These are phyloP conservation scores for Trachops cirrhosus DNA, from an alignment of 2,797 vertebrate species.

Conservation along the genomic window DNA sequence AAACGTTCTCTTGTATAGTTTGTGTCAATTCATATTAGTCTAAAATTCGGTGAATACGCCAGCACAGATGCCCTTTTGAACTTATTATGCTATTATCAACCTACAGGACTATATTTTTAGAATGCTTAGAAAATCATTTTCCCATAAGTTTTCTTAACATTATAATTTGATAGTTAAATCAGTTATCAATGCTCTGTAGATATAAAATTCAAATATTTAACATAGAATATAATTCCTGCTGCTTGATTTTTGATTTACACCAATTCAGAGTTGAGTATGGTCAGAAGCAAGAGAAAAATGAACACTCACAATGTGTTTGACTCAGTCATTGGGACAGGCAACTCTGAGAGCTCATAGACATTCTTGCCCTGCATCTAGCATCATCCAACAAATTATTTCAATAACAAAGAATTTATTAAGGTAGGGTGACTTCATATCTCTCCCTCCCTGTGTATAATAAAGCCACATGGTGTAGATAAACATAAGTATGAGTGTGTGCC, in stretches of 20 bases:
- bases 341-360: not conserved
- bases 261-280: not conserved
- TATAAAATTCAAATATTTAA: conserved; percentile 33
- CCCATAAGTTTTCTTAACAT: conserved; percentile 38
- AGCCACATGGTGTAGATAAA: not conserved
- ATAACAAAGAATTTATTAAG: not conserved
- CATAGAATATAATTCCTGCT: not conserved
- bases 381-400: not conserved
- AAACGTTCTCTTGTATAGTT: conserved; percentile 12
- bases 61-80: conserved; percentile 31
- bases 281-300: not conserved
- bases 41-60: conserved; percentile 15
- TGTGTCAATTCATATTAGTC: conserved; percentile 9
- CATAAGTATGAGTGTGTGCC: not conserved
- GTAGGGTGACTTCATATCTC: not conserved
- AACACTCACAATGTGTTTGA: not conserved
- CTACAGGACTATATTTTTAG: conserved; percentile 46
- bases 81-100: conserved; percentile 48
- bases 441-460: not conserved
- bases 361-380: not conserved
- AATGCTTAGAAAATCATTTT: conserved; percentile 53
- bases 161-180: conserved; percentile 54
- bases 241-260: not conserved
- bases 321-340: not conserved
- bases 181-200: conserved; percentile 8